A percentile compares a stretch with the other conserved stretches of the same genome.
Conservation (phyloP, 2,113 vertebrate genomes). For the Passerina amoena region DNA sequence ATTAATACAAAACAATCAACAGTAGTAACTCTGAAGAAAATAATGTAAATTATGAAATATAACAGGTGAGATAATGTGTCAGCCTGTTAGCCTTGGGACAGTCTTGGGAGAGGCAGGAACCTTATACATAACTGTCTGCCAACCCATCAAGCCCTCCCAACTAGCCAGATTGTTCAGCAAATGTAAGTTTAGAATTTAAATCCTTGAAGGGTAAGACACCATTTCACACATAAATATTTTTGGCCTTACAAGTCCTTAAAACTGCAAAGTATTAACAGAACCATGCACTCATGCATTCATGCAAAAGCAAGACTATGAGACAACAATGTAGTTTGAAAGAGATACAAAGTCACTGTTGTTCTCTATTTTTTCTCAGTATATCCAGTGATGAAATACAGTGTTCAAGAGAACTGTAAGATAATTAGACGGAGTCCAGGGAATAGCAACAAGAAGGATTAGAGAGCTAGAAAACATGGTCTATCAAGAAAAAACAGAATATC, state of each 20-base stretch:
- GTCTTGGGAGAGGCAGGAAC: neutral
- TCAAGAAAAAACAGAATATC: neutral
- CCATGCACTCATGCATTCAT: neutral
- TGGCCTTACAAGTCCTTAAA: neutral
- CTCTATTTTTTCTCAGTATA: neutral
- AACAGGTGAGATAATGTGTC: neutral
- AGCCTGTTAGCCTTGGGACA: neutral
- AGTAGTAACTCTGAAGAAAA: neutral
- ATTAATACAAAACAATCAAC: neutral
- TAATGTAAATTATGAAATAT: neutral
- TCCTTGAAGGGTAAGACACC: neutral
- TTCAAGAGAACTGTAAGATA: neutral
- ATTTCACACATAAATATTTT: neutral
- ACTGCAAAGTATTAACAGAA: neutral
- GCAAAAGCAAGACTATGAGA: neutral
- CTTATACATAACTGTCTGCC: neutral
- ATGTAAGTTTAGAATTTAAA: neutral
- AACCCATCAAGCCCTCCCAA: neutral
- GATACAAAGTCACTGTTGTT: neutral
- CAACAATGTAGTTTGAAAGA: neutral
- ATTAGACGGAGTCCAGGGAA: neutral
- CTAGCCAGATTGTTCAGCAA: neutral
- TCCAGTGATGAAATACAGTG: neutral
- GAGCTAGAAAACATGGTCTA: neutral
- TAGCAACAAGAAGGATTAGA: neutral